These are phyloP conservation scores for Leucophenga maculata DNA, from an alignment of 2,888 invertebrate genomes.

Conservation along the genomic window DNA sequence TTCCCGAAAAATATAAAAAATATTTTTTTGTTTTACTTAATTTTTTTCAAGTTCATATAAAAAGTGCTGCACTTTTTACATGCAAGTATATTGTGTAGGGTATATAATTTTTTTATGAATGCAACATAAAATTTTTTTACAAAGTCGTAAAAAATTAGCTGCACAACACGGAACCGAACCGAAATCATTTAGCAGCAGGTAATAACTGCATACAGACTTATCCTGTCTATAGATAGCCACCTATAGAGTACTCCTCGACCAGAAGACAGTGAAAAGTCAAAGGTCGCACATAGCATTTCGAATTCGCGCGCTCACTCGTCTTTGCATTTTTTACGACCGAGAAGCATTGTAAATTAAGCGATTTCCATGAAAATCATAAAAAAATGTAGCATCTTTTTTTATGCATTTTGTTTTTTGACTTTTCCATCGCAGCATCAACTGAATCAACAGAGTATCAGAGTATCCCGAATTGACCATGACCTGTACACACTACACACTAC, in stretches of 20 bases:
- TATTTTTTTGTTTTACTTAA: constrained; percentile 1
- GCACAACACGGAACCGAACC: neutral
- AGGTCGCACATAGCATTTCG: constrained; percentile 25
- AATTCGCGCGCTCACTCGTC: constrained; percentile 39
- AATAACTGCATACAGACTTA: neutral
- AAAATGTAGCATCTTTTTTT: constrained; percentile 40
- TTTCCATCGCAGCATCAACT: constrained; percentile 30
- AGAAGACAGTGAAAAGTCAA: neutral
- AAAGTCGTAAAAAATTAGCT: constrained; percentile 59
- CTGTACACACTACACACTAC: constrained; percentile 37
- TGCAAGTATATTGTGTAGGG: constrained; percentile 39
- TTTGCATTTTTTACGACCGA: constrained; percentile 54
- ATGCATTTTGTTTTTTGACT: constrained; percentile 15
- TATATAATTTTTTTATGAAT: constrained; percentile 45
- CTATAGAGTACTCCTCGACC: neutral
- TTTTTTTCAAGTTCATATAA: constrained; percentile 26
- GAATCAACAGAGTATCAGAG: constrained; percentile 29
- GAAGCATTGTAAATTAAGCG: constrained; percentile 47
- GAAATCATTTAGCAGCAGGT: neutral
- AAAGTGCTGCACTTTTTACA: constrained; percentile 49
- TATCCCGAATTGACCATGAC: constrained; percentile 35
- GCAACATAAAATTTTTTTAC: constrained; percentile 65
- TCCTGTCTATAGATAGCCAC: neutral
- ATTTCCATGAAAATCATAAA: constrained; percentile 66
- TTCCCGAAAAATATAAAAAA: constrained; percentile 36